Conservation (phyloP, 2,113 vertebrate species). For the Hippocampus mohnikei region DNA sequence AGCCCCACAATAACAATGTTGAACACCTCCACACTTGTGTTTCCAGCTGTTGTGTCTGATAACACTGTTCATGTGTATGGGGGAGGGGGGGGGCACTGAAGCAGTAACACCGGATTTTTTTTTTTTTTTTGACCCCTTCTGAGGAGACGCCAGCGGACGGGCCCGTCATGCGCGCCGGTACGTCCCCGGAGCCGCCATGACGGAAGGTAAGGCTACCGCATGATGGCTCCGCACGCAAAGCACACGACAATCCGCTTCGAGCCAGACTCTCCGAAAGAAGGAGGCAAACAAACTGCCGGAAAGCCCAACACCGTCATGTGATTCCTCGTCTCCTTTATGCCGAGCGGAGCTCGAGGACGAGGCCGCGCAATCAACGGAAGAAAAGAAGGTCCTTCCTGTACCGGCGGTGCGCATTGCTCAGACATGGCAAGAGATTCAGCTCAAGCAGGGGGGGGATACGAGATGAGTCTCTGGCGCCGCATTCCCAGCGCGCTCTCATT, state of each 20-base stretch:
- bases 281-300: conserved; percentile 54
- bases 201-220: conserved; percentile 20
- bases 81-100: conserved; percentile 12
- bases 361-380: conserved; percentile 13
- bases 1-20: conserved; percentile 15
- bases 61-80: conserved; percentile 47
- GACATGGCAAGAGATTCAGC: conserved; percentile 32
- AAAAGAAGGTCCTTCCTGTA: conserved; percentile 1
- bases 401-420: conserved; percentile 25
- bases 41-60: conserved; percentile 50
- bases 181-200: conserved; percentile 17
- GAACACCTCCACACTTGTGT: conserved; percentile 36
- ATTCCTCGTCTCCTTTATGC: conserved; percentile 66
- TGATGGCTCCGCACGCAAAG: conserved; percentile 62
- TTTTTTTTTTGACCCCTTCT: not conserved
- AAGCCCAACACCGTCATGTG: conserved; percentile 65
- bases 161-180: conserved; percentile 26
- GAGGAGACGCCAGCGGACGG: conserved; percentile 20
- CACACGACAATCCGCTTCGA: conserved; percentile 50
- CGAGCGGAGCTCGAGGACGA: conserved; percentile 46
- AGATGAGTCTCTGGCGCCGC: conserved; percentile 15
- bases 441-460: conserved; percentile 1
- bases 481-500: not conserved
- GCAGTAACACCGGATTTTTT: too few species aligned
- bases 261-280: conserved; percentile 53